Evolutionary conservation across 2,113 vertebrate genomes (phyloP), one percentile per base, ranked within the genome.

Genomic region (Megaceryle maxima): DNA sequence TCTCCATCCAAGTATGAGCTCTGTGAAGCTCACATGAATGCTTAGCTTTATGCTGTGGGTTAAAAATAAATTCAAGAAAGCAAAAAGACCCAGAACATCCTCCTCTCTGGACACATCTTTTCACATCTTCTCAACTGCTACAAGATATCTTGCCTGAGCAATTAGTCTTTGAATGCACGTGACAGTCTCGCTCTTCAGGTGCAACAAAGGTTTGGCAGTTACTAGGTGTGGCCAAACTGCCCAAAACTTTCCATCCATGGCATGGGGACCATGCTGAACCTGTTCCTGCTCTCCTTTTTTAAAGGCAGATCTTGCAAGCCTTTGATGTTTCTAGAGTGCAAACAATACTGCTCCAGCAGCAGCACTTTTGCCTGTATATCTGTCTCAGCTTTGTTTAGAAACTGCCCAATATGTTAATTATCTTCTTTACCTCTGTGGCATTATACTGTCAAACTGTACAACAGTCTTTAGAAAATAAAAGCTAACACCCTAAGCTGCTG

Each of bases 371-470:
- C 94, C 87, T 57, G 37, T 56, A 87, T 95, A 85, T 96, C 76
- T 82, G 83, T 88, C 96, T 96, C 93, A 82, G 97, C 97, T 98
- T 98, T 98, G 97, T 98, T 98, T 98, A 96, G 97, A 98, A 97
- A 96, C 98, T 98, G 97, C 98, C 98, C 98, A 98, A 98, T 99
- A 99, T 99, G 98, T 98, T 99, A 99, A 99, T 99, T 98, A 98
- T 97, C 96, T 92, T 97, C 97, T 98, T 98, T 98, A 95, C 97
- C 96, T 98, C 96, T 59, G 9, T 85, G 95, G 96, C 97, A 63
- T 90, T 95, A 96, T 91, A 96, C 98, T 98, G 98, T 98, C 98
- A 98, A 97, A 94, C 95, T 17, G 82, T 93, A 97, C 97, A 92
- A 94, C 96, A 89, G 97, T 98, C 98, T 98, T 98, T 98, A 98